A percentile compares a stretch with the other conserved stretches of the same genome.
Conservation (phyloP, 2,797 vertebrate species). For the Tauraco hartlaubi region DNA sequence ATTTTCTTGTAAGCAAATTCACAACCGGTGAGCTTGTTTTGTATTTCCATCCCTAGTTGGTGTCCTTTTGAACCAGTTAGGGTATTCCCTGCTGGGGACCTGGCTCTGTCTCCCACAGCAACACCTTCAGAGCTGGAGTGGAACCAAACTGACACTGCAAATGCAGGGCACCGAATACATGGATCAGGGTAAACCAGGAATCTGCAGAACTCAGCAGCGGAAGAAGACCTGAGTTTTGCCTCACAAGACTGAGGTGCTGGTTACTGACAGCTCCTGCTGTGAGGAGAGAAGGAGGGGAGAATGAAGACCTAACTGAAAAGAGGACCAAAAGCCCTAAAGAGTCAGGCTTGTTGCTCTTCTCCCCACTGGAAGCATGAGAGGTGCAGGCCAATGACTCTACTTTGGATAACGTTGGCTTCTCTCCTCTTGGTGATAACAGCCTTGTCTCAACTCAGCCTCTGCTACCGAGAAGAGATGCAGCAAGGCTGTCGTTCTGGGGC, state of each 20-base stretch:
- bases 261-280: neutral
- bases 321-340: neutral
- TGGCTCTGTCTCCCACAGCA: neutral
- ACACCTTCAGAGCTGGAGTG: neutral
- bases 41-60: neutral
- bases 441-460: neutral
- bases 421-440: neutral
- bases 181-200: neutral
- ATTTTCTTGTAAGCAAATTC: neutral
- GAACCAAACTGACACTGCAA: neutral
- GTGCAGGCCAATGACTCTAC: neutral
- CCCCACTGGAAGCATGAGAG: accelerated
- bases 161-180: neutral
- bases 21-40: neutral
- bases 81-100: neutral
- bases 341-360: neutral
- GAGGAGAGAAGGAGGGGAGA: neutral
- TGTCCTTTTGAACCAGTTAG: neutral
- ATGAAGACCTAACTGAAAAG: neutral
- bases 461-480: neutral
- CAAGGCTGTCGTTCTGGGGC: neutral
- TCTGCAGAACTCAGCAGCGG: neutral
- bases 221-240: neutral
- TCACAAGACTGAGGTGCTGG: neutral
- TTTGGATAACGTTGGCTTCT: neutral